A percentile compares a stretch with the other conserved stretches of the same genome.
These are phyloP conservation scores for Agelas oroides DNA, from an alignment of 37 sponge, comb jelly and placozoan species.

Conservation along the genomic window DNA sequence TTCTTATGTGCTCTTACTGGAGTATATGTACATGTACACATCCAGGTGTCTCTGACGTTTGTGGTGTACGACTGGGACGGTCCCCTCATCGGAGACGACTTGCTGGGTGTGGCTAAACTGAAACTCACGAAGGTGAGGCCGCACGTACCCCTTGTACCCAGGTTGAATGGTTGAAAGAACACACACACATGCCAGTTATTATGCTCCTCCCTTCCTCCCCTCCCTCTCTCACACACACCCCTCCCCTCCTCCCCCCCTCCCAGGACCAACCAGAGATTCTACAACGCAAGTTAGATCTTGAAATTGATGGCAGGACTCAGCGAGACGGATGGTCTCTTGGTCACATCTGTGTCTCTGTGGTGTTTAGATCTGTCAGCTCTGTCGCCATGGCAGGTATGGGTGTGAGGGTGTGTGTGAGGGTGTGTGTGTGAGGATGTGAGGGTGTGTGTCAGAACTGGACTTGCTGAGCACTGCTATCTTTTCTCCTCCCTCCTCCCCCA, in stretches of 20 bases:
- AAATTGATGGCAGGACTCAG: conserved; percentile 9
- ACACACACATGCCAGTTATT: too few species aligned
- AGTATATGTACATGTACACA: too few species aligned
- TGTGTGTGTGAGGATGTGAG: too few species aligned
- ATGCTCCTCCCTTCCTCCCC: not conserved
- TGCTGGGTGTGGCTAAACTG: conserved; percentile 35
- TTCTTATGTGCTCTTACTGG: too few species aligned
- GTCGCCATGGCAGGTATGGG: conserved; percentile 26
- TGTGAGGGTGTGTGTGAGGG: too few species aligned
- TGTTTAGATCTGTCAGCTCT: conserved; percentile 54
- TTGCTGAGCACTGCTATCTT: too few species aligned
- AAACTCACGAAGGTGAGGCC: too few species aligned
- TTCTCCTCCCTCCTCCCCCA: too few species aligned
- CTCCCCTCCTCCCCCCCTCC: not conserved
- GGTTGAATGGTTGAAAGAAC: too few species aligned
- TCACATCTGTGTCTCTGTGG: conserved; percentile 39
- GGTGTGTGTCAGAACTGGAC: too few species aligned
- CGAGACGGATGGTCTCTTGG: conserved; percentile 14
- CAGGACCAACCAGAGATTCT: conserved; percentile 42
- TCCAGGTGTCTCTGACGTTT: conserved; percentile 55
- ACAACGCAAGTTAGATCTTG: conserved; percentile 20
- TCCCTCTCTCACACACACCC: conserved; percentile 8
- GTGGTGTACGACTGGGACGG: conserved; percentile 72
- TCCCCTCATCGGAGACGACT: conserved; percentile 57
- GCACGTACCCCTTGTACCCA: too few species aligned